A percentile compares a stretch with the other conserved stretches of the same genome.
These are phyloP conservation scores for Euzetes globulus DNA, from an alignment of 2,888 invertebrate species.

Conservation along the genomic window DNA sequence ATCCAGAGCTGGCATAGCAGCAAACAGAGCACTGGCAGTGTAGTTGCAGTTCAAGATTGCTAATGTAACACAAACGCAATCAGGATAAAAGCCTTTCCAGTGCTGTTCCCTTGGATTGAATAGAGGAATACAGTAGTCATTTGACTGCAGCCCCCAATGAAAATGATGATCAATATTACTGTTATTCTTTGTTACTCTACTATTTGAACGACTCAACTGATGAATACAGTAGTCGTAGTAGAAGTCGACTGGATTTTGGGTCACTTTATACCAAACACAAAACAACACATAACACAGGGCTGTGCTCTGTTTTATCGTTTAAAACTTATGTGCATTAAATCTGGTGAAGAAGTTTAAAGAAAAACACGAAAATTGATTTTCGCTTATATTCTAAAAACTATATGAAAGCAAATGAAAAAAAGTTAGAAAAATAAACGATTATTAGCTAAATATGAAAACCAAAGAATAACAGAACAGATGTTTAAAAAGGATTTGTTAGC, in stretches of 20 bases:
- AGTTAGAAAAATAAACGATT: constrained; percentile 5
- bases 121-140: constrained; percentile 6
- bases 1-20: background rate
- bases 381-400: background rate
- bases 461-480: constrained; percentile 13
- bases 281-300: background rate
- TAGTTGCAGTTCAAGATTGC: constrained; percentile 23
- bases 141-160: constrained; percentile 15
- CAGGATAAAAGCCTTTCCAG: constrained; percentile 34
- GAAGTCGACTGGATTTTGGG: constrained; percentile 23
- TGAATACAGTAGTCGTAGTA: constrained; percentile 20
- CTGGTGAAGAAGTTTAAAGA: background rate
- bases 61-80: constrained; percentile 35
- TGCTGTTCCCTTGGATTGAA: constrained; percentile 3
- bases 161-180: constrained; percentile 29
- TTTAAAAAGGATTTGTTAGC: constrained; percentile 20
- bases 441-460: background rate
- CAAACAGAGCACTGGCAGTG: background rate
- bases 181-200: constrained; percentile 27
- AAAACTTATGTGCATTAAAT: constrained; percentile 16
- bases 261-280: constrained; percentile 23
- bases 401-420: background rate
- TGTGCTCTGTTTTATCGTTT: background rate
- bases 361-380: constrained; percentile 15
- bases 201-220: constrained; percentile 22